These are phyloP conservation scores for Neocrepidodera transversa DNA, from an alignment of 2,888 invertebrate species.

Conservation along the genomic window DNA sequence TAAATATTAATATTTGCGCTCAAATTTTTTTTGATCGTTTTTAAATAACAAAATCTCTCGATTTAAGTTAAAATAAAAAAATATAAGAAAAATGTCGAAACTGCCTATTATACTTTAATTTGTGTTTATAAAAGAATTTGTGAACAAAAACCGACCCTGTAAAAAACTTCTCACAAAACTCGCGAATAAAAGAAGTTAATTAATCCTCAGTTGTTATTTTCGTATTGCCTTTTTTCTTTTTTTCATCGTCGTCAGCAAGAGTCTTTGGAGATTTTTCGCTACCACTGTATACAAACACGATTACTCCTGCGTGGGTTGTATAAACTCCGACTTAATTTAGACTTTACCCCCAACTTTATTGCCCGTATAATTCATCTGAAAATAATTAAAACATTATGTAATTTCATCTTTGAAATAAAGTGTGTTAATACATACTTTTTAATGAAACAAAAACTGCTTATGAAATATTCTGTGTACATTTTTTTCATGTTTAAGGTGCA, in stretches of 20 bases:
- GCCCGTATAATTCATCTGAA: background rate
- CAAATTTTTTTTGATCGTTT: too few relatives aligned
- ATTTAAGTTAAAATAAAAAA: too few relatives aligned
- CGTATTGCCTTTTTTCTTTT: conserved; percentile 23
- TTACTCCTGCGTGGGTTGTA: conserved; percentile 23
- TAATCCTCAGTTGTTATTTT: conserved; percentile 37
- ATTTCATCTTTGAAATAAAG: too few relatives aligned
- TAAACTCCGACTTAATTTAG: conserved; percentile 23
- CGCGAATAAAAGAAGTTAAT: conserved; percentile 44
- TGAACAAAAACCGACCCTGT: background rate
- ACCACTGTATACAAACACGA: conserved; percentile 26
- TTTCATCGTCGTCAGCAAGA: conserved; percentile 6
- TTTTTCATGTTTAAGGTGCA: too few relatives aligned
- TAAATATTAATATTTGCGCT: too few relatives aligned
- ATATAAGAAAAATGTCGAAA: too few relatives aligned
- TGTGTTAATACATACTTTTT: too few relatives aligned
- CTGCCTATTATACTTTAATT: too few relatives aligned
- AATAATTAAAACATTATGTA: conserved; percentile 16
- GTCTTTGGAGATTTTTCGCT: conserved; percentile 20
- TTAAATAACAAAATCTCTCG: too few relatives aligned
- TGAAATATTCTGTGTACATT: too few relatives aligned
- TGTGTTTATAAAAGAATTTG: too few relatives aligned
- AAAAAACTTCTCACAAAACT: conserved; percentile 16
- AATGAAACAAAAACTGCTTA: too few relatives aligned
- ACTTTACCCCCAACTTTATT: conserved; percentile 15